Base-by-base conservation (phyloP, 2,797 vertebrate genomes). In the Bovichtus diacanthus region DNA sequence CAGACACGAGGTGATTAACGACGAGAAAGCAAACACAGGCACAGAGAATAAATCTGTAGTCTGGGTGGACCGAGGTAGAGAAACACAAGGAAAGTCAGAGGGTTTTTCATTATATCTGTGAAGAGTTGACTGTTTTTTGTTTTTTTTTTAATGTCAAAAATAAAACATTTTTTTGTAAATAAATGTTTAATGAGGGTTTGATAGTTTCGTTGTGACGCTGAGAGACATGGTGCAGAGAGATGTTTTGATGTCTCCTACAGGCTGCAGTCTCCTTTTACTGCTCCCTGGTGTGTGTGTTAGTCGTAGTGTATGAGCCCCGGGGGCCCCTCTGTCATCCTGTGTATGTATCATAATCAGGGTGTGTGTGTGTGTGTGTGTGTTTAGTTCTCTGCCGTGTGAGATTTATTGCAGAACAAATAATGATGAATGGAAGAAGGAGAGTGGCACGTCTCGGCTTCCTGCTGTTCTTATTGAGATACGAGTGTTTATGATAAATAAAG, bases 231-330 rank as follows among this genome's bases (percentile, higher is more conserved):
- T 41, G 64, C 47, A 21, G 38, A 38, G 58, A 72, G 67, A 63
- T 55, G 74, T 58, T 81, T 84, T 84, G 72, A 87, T 66, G 86
- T 76, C 76, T 77, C 63, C 64, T 70, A 69, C 36, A 67, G 68
- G 47, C 50, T 64, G 31, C 60, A 60, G 49, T 71, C 70, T 38
- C 58, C 73, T 67, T n/a, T 29, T 55, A 6, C 65, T 56, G 69
- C 78, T 88, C 84, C 75, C 85, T 51, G 78, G 76, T 78, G 76
- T 64, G 55, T 84, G 85, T 83, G 81, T 82, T 88, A 80, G 69
- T 53, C 27, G 59, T 53, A 29, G 21, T 76, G 67, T 80, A 19
- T 11, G 27, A 87, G 54, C 71, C 64, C 81, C 51, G 2, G 18
- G 56, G 68, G 65, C 56, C 60, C 67, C 23, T 6, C 74, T 74